Evolutionary conservation across 2,797 vertebrate species (phyloP).

Genomic region (Thaleichthys pacificus): DNA sequence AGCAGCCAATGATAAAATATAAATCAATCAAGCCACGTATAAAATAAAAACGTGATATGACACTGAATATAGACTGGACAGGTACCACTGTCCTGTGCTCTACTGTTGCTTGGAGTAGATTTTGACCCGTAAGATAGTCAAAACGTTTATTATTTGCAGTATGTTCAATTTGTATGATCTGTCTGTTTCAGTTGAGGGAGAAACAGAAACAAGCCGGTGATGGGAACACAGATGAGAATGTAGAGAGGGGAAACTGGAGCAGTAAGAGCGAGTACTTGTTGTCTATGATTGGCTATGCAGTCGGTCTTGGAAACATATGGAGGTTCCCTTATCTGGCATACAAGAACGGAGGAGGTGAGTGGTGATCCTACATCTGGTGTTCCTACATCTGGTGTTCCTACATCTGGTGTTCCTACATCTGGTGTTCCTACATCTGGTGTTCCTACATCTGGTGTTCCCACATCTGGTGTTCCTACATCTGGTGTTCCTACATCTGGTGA

Average conservation of each 20-base stretch:
- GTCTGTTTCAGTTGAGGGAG: conserved; percentile 25
- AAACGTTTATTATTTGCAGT: no score
- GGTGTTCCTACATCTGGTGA: neutral
- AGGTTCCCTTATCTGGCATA: conserved; percentile 93
- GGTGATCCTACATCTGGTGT: neutral
- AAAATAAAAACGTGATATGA: no score
- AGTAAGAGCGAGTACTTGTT: conserved; percentile 90
- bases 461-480: no score
- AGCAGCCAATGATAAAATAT: no score
- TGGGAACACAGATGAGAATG: conserved; percentile 71
- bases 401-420: neutral
- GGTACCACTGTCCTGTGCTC: no score
- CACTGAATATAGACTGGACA: no score
- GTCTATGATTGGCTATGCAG: conserved; percentile 92
- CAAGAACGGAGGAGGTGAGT: conserved; percentile 90
- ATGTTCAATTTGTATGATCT: neutral
- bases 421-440: no score
- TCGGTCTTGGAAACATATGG: conserved; percentile 96
- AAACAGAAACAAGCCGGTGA: conserved; percentile 40
- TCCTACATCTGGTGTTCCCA: neutral
- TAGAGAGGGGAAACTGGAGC: conserved; percentile 88
- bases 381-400: no score
- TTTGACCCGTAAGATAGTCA: no score
- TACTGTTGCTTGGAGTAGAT: no score
- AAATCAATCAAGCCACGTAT: no score